Evolutionary conservation across 2,113 vertebrate species (phyloP).

Genomic region (Symphodus melops): DNA sequence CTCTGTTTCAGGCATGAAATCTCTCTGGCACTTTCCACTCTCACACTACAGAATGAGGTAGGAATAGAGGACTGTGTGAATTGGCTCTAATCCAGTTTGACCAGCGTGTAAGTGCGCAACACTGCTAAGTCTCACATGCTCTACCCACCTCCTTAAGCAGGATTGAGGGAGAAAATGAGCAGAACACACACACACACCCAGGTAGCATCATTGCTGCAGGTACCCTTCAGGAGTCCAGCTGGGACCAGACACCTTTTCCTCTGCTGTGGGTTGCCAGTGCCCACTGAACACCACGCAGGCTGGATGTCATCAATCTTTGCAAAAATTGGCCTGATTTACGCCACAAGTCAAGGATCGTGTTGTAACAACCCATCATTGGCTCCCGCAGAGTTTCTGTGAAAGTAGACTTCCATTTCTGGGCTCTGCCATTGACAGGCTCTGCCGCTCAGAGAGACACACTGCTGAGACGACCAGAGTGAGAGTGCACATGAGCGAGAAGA

Average conservation of each 20-base stretch:
- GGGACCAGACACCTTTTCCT: slow-evolving; percentile 15
- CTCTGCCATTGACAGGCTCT: slow-evolving; percentile 29
- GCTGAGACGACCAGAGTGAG: slow-evolving; percentile 36
- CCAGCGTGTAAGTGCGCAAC: slow-evolving; percentile 62
- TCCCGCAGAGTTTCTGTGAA: slow-evolving; percentile 43
- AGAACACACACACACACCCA: slow-evolving; percentile 24
- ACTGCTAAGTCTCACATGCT: slow-evolving; percentile 43
- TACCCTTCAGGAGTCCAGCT: background rate
- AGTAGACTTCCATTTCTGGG: slow-evolving; percentile 39
- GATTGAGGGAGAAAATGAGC: slow-evolving; percentile 46
- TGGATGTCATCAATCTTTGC: slow-evolving; percentile 35
- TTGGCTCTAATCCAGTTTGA: slow-evolving; percentile 72
- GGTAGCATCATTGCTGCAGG: slow-evolving; percentile 16
- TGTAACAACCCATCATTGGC: slow-evolving; percentile 52
- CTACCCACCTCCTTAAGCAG: slow-evolving; percentile 40
- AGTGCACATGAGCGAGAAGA: background rate
- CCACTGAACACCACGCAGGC: slow-evolving; percentile 21
- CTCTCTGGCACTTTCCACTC: slow-evolving; percentile 70
- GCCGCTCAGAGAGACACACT: slow-evolving; percentile 40
- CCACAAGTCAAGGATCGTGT: slow-evolving; percentile 44
- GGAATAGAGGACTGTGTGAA: slow-evolving; percentile 59
- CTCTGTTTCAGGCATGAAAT: slow-evolving; percentile 78
- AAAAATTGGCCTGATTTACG: slow-evolving; percentile 61
- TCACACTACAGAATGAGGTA: slow-evolving; percentile 45
- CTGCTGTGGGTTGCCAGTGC: slow-evolving; percentile 10